Base-by-base conservation (phyloP, 2,797 vertebrate species). In the Bufotes viridis region DNA sequence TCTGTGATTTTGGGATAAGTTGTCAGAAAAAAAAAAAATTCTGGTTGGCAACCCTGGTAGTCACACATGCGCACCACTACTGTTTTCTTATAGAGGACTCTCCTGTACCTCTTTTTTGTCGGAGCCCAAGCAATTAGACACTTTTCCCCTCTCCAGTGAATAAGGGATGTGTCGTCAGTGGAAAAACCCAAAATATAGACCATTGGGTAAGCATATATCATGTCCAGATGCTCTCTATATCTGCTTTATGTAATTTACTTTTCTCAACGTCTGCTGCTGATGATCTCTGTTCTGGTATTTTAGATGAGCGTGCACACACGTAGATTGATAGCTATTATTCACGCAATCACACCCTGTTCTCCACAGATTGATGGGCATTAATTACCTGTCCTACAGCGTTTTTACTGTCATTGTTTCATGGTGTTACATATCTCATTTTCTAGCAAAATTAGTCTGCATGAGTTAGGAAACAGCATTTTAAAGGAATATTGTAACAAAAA, bases 321-420 rank as follows among this genome's bases (percentile, higher is more conserved):
- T 57, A 29, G 81, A 70, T 70, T 53, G 61, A 82, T 55, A 57
- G 65, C 63, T 82, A 82, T 82, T 82, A 70, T 82, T 70, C 81
- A 70, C 20, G n/a, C 49, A 70, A 70, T 82, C 63, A 55, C 65
- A 29, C 15, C 81, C n/a, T 17, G 17, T 65, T 69, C 67, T 82
- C 24, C 26, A 26, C 49, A 70, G 29, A 49, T 11, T 82, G 49
- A 82, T 82, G 61, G 81, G 65, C 65, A 53, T 53, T 82, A 82
- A 82, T 82, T 82, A 82, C 81, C 81, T 82, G 81, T 82, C 81
- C 81, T 24, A 26, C n/a, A 76, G 74, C 11, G 22, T n/a, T 76
- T 11, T 55, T 51, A 26, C 67, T 82, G 81, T 82, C 81, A 82
- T 3, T 82, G 61, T 69, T 82, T 82, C 81, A 53, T 51, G 13